Evolutionary conservation across 1,140 invertebrate species (phyloP).

Genomic region (Euborellia annulipes): DNA sequence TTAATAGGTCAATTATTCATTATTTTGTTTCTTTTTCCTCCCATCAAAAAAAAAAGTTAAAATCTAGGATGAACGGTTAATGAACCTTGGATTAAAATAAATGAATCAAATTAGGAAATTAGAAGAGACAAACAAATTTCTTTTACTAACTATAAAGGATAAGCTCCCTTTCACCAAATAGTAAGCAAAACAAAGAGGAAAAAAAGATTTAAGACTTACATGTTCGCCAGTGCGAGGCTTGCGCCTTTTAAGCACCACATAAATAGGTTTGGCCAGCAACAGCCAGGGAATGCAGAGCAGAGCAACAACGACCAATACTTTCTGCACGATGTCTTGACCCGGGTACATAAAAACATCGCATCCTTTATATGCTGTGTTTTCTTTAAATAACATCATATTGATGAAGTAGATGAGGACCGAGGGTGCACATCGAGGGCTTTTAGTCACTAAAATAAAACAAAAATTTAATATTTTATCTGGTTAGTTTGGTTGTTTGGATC

Average conservation of each 20-base stretch:
- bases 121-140: too few relatives aligned
- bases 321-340: slow-evolving; percentile 52
- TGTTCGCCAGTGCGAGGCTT: slow-evolving; percentile 21
- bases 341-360: slow-evolving; percentile 60
- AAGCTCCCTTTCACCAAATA: too few relatives aligned
- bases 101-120: too few relatives aligned
- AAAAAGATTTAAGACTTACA: slow-evolving; percentile 18
- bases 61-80: too few relatives aligned
- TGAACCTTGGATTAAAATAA: too few relatives aligned
- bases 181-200: too few relatives aligned
- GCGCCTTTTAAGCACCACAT: slow-evolving; percentile 30
- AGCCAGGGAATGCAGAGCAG: slow-evolving; percentile 81
- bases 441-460: slow-evolving; percentile 8
- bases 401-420: slow-evolving; percentile 81
- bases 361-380: slow-evolving; percentile 27
- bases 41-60: too few relatives aligned
- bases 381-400: slow-evolving; percentile 76
- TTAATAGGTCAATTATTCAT: too few relatives aligned
- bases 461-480: too few relatives aligned
- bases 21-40: too few relatives aligned
- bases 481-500: too few relatives aligned
- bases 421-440: slow-evolving; percentile 54
- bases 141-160: too few relatives aligned
- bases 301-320: slow-evolving; percentile 52
- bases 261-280: slow-evolving; percentile 80